Evolutionary conservation across 1,140 invertebrate species (phyloP).

Genomic region (Myzus persicae): DNA sequence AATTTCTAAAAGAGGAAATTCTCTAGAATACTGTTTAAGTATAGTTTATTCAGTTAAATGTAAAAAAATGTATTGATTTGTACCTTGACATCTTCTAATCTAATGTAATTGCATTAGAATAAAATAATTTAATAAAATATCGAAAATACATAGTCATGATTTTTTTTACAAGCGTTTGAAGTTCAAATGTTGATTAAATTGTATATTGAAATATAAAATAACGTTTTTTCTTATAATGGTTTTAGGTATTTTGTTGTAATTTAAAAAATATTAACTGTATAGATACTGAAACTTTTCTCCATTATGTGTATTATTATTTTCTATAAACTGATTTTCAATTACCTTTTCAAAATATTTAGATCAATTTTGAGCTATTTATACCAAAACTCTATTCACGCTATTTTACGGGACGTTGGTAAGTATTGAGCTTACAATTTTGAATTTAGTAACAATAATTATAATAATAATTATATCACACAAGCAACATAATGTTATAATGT

Average conservation of each 20-base stretch:
- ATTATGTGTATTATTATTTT: neutral
- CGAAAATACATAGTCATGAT: neutral
- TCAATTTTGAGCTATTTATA: too few species aligned
- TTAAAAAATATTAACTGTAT: too few species aligned
- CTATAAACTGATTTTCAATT: neutral
- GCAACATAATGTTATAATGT: too few species aligned
- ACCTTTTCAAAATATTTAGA: neutral
- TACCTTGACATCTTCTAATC: neutral
- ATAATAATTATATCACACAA: too few species aligned
- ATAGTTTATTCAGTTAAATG: neutral
- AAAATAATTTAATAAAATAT: neutral
- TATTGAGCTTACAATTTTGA: neutral
- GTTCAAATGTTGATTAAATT: neutral
- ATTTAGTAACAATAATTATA: neutral
- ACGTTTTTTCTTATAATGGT: neutral
- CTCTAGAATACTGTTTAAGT: neutral
- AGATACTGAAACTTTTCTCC: neutral
- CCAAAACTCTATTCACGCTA: neutral
- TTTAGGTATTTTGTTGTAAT: too few species aligned
- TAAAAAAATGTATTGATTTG: neutral
- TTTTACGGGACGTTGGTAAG: neutral
- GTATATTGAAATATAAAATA: neutral
- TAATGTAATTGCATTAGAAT: neutral
- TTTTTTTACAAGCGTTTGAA: neutral
- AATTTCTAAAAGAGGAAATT: neutral